Conservation (phyloP, 2,113 vertebrate genomes). For the Xiphophorus hellerii region DNA sequence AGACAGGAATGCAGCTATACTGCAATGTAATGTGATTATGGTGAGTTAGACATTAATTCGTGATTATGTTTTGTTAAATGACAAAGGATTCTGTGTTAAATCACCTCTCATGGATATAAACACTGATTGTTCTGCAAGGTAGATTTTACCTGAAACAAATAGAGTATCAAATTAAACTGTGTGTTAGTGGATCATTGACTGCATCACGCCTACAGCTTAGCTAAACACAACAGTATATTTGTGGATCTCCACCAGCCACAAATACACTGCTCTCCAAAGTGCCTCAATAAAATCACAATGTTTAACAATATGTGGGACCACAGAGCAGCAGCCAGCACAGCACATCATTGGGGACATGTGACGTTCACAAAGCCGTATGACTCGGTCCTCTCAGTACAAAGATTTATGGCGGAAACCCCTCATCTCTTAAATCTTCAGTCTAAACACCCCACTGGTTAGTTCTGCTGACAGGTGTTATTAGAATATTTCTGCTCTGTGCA, state of each 20-base stretch:
- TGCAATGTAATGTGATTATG: background rate
- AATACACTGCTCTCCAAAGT: slow-evolving; percentile 8
- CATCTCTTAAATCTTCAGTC: slow-evolving; percentile 36
- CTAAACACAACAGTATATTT: slow-evolving; percentile 20
- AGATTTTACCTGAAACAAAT: background rate
- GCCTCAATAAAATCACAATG: slow-evolving; percentile 23
- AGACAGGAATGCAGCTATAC: background rate
- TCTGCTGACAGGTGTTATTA: slow-evolving; percentile 8
- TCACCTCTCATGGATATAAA: background rate
- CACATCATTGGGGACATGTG: slow-evolving; percentile 10
- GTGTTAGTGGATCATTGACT: slow-evolving; percentile 6
- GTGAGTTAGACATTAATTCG: background rate
- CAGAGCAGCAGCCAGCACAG: slow-evolving; percentile 10
- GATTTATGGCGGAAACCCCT: slow-evolving; percentile 16
- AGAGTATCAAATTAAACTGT: background rate
- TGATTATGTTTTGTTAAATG: no score
- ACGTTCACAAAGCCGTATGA: slow-evolving; percentile 28
- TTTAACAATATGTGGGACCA: slow-evolving; percentile 5
- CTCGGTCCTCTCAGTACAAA: slow-evolving; percentile 9
- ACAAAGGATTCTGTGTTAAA: no score
- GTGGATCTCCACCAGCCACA: slow-evolving; percentile 6
- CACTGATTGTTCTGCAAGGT: background rate
- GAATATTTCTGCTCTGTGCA: slow-evolving; percentile 12
- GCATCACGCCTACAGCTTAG: slow-evolving; percentile 8
- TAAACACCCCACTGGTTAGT: slow-evolving; percentile 21